These are phyloP conservation scores for Anagrus nilaparvatae DNA, from an alignment of 1,140 invertebrate genomes.

Conservation along the genomic window DNA sequence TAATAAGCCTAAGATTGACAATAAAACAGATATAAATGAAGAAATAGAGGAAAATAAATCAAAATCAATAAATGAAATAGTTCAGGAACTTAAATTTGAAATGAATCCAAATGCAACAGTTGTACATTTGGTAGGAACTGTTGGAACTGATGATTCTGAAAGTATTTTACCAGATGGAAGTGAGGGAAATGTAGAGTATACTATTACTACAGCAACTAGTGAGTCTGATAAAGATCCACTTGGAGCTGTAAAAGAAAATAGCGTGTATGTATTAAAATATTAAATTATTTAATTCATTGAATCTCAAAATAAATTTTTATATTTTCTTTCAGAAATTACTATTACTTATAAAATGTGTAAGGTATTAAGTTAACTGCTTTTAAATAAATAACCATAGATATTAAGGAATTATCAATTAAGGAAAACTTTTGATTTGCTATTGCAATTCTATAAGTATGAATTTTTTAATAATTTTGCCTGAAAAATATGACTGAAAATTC, in stretches of 20 bases:
- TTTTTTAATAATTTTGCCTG: too few species aligned
- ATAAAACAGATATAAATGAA: neutral
- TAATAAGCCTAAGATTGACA: constrained; percentile 19
- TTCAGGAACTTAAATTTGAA: constrained; percentile 35
- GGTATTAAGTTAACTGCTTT: too few species aligned
- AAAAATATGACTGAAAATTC: too few species aligned
- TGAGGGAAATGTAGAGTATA: constrained; percentile 31
- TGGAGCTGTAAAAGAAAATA: constrained; percentile 29
- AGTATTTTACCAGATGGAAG: constrained; percentile 37
- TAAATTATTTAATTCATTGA: too few species aligned
- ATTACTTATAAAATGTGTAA: neutral
- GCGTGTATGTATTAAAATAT: too few species aligned
- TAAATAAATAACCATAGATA: too few species aligned
- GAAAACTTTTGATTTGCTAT: too few species aligned
- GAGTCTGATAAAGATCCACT: constrained; percentile 34
- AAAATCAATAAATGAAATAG: constrained; percentile 34
- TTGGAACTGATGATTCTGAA: constrained; percentile 32
- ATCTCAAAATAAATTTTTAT: constrained; percentile 8
- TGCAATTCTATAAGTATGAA: too few species aligned
- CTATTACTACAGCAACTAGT: constrained; percentile 1
- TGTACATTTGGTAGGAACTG: constrained; percentile 26
- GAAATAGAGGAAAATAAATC: constrained; percentile 15
- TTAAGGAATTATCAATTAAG: too few species aligned
- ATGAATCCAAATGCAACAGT: constrained; percentile 31
- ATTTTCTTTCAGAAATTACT: neutral